Evolutionary conservation across 1,140 invertebrate species (phyloP).

Genomic region (Halictus rubicundus): DNA sequence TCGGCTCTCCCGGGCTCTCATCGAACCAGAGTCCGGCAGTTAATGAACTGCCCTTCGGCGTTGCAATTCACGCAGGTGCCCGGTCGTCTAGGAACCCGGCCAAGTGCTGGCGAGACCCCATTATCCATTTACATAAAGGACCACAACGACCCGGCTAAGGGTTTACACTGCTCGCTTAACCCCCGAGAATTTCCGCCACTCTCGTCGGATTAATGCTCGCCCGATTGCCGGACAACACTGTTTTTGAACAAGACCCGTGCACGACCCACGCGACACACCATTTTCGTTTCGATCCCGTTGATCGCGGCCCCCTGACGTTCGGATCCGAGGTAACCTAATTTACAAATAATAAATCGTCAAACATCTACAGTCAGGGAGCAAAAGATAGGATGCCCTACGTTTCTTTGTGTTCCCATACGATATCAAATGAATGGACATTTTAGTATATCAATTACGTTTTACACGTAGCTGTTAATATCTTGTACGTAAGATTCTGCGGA

Average conservation of each 20-base stretch:
- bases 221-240: background rate
- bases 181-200: constrained; percentile 8
- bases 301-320: background rate
- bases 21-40: constrained; percentile 66
- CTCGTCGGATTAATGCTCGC: constrained; percentile 23
- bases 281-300: background rate
- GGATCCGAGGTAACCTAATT: too few relatives aligned
- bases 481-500: too few relatives aligned
- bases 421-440: too few relatives aligned
- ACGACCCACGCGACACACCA: background rate
- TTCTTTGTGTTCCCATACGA: too few relatives aligned
- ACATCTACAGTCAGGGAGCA: too few relatives aligned
- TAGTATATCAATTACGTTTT: too few relatives aligned
- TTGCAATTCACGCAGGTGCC: constrained; percentile 43
- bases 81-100: constrained; percentile 50
- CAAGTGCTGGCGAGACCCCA: constrained; percentile 46
- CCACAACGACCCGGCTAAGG: constrained; percentile 39
- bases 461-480: too few relatives aligned
- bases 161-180: constrained; percentile 40
- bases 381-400: too few relatives aligned
- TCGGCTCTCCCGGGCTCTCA: constrained; percentile 54
- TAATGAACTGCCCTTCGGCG: constrained; percentile 71
- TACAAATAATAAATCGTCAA: too few relatives aligned
- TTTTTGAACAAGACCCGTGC: background rate
- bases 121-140: constrained; percentile 68